Conservation (phyloP, 2,888 invertebrate species). For the Calliopum simillimum region DNA sequence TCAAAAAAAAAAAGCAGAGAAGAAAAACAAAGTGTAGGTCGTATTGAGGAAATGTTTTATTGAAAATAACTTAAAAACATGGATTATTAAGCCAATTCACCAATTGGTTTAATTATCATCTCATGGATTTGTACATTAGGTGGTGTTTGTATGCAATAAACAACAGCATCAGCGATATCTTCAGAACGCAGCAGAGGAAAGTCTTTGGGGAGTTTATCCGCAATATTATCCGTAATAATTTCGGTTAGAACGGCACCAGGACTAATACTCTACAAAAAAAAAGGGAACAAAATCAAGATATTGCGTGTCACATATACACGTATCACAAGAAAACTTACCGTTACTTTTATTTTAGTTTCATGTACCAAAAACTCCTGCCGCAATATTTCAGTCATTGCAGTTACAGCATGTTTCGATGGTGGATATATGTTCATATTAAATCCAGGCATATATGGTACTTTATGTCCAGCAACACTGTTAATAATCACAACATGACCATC, state of each 20-base stretch:
- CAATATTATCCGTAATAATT: slow-evolving; percentile 53
- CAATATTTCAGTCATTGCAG: slow-evolving; percentile 61
- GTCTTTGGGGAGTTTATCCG: slow-evolving; percentile 11
- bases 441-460: slow-evolving; percentile 51
- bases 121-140: slow-evolving; percentile 59
- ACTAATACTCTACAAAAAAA: slow-evolving; percentile 56
- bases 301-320: no score
- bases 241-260: slow-evolving; percentile 60
- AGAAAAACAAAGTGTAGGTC: no score
- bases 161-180: slow-evolving; percentile 58
- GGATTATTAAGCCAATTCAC: no score
- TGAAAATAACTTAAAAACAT: no score
- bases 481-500: slow-evolving; percentile 70
- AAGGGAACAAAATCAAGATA: not conserved
- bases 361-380: slow-evolving; percentile 61
- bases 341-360: slow-evolving; percentile 57
- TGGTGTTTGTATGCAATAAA: slow-evolving; percentile 57
- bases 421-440: slow-evolving; percentile 59
- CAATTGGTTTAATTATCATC: slow-evolving; percentile 57
- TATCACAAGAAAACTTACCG: slow-evolving; percentile 56
- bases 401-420: slow-evolving; percentile 63
- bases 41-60: no score
- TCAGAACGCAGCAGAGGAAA: slow-evolving; percentile 49
- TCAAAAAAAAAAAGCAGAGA: no score
- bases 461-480: slow-evolving; percentile 62